Percentiles rank a stretch among this genome's conserved stretches.
phyloP scores from a whole-genome alignment of 92 coral and sea anemone species.

The Bergia sp. region DNA sequence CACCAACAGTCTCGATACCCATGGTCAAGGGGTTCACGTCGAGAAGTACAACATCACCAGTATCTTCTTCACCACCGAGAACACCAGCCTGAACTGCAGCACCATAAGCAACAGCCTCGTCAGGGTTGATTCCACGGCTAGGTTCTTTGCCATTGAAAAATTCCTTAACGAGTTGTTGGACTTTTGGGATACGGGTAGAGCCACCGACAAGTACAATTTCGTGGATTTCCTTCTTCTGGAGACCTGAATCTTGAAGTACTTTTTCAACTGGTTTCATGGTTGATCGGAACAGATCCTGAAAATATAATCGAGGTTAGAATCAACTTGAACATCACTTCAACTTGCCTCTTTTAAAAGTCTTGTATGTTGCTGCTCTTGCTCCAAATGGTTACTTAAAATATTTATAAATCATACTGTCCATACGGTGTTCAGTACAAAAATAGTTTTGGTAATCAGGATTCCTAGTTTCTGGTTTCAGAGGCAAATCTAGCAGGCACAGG shows the following conservation, averaged over 20 bases:
- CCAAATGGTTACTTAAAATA: too few relatives aligned
- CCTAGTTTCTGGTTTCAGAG: too few relatives aligned
- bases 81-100: constrained; percentile 99
- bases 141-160: constrained; percentile 95
- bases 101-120: constrained; percentile 99
- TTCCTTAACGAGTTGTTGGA: constrained; percentile 91
- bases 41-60: constrained; percentile 95
- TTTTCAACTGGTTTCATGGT: constrained; percentile 87
- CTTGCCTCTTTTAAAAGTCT: not conserved
- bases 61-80: constrained; percentile 97
- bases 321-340: not conserved
- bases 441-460: too few relatives aligned
- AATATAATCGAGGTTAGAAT: not conserved
- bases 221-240: constrained; percentile 84
- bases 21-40: constrained; percentile 97
- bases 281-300: constrained; percentile 84
- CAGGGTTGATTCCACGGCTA: constrained; percentile 99
- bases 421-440: too few relatives aligned
- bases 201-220: constrained; percentile 99
- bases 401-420: too few relatives aligned
- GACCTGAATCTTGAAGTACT: constrained; percentile 89
- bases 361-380: too few relatives aligned
- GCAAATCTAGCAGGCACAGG: too few relatives aligned
- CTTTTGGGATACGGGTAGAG: constrained; percentile 97
- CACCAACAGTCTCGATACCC: constrained; percentile 99